Evolutionary conservation across 2,888 invertebrate species (phyloP).

Genomic region (Nomada lathburiana): DNA sequence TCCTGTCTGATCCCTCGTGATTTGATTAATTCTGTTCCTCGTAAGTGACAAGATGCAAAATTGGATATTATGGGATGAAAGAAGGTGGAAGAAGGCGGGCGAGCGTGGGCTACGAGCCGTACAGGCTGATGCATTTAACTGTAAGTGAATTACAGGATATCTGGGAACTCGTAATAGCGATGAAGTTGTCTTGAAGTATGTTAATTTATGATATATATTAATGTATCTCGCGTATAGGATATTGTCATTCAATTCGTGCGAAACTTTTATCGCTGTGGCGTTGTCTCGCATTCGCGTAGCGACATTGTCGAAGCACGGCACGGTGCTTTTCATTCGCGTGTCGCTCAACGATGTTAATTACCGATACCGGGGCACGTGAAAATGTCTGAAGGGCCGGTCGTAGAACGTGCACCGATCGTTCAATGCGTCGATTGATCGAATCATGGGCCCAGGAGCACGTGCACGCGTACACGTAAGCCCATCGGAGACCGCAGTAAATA

Average conservation of each 20-base stretch:
- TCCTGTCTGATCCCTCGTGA: background rate
- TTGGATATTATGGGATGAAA: background rate
- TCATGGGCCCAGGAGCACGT: slow-evolving; percentile 51
- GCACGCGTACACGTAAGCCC: slow-evolving; percentile 72
- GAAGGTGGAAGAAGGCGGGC: background rate
- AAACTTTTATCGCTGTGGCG: no score
- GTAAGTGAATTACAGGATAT: background rate
- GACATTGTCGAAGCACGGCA: background rate
- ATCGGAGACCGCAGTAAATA: slow-evolving; percentile 73
- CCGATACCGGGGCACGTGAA: slow-evolving; percentile 9
- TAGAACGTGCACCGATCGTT: slow-evolving; percentile 33
- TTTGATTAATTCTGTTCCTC: slow-evolving; percentile 5
- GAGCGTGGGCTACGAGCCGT: background rate
- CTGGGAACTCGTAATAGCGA: background rate
- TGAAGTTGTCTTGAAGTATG: background rate
- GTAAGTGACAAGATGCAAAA: slow-evolving; percentile 2
- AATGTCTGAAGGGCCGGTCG: slow-evolving; percentile 19
- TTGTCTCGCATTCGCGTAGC: no score
- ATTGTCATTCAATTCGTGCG: no score
- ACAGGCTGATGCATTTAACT: background rate
- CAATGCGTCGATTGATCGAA: slow-evolving; percentile 50
- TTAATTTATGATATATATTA: no score
- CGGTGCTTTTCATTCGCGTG: background rate
- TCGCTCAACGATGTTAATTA: slow-evolving; percentile 33
- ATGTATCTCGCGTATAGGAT: no score